These are phyloP conservation scores for Peromyscus nudipes DNA, from an alignment of 2,797 vertebrate genomes.

Conservation along the genomic window DNA sequence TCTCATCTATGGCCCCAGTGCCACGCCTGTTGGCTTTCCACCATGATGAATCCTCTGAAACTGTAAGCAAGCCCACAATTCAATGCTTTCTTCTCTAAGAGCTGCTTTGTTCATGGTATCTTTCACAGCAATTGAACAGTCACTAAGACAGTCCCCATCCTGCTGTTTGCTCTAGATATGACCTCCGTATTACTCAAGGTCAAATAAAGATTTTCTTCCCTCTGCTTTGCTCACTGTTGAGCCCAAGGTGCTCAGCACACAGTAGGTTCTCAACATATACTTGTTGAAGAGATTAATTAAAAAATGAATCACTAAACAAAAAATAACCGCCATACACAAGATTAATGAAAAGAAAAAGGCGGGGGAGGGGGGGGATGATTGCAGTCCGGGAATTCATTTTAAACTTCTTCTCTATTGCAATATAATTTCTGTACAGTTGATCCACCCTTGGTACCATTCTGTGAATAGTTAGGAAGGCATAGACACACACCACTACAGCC, in stretches of 20 bases:
- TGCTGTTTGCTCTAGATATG: neutral
- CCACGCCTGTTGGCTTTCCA: neutral
- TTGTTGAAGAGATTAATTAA: neutral
- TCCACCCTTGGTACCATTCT: neutral
- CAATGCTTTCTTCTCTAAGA: neutral
- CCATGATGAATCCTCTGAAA: neutral
- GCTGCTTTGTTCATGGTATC: neutral
- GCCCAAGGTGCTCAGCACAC: neutral
- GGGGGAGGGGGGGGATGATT: neutral
- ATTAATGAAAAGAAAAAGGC: neutral
- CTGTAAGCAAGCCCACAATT: no score
- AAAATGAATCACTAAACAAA: neutral
- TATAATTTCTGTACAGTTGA: neutral
- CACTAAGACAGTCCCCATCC: neutral
- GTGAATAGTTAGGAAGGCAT: neutral
- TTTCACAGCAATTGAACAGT: no score
- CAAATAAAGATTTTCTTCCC: neutral
- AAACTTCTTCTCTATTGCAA: neutral
- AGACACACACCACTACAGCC: neutral
- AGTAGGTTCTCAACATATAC: neutral
- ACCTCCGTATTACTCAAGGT: neutral
- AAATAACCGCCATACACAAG: neutral
- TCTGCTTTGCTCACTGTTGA: neutral
- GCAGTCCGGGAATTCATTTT: neutral
- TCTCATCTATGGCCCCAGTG: no score